Percentiles rank a stretch among this genome's conserved stretches.
phyloP scores from a whole-genome alignment of 2,113 vertebrate species.

The Poecile atricapillus region DNA sequence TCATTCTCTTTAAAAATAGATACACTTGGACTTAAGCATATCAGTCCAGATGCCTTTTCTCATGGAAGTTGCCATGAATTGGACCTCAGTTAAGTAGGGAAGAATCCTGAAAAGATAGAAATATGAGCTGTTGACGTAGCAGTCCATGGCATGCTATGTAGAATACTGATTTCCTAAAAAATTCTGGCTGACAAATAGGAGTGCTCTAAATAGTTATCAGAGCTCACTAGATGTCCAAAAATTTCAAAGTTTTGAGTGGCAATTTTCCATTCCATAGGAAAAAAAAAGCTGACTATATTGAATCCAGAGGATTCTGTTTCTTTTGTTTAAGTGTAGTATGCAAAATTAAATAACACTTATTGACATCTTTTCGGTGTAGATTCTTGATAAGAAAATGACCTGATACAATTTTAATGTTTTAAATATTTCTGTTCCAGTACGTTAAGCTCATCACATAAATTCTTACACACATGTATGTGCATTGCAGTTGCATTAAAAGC shows the following conservation, averaged over 20 bases:
- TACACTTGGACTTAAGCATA: not conserved
- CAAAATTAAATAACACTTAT: not conserved
- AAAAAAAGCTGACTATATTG: not conserved
- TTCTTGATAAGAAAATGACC: not conserved
- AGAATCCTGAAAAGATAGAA: not conserved
- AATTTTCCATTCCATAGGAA: not conserved
- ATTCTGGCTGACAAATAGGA: not conserved
- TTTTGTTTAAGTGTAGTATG: not conserved
- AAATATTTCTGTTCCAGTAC: not conserved
- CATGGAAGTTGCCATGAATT: not conserved
- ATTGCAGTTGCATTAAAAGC: not conserved
- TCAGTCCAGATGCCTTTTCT: not conserved
- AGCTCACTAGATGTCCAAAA: not conserved
- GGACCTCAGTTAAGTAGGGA: not conserved
- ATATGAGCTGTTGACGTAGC: not conserved
- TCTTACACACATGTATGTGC: not conserved
- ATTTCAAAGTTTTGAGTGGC: not conserved
- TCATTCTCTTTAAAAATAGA: not conserved
- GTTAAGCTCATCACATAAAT: not conserved
- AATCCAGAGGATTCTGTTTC: not conserved
- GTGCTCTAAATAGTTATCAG: not conserved
- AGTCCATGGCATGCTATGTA: not conserved
- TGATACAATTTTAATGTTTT: not conserved
- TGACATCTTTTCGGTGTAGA: not conserved
- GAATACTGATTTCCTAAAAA: not conserved